Percentiles rank a stretch among this genome's conserved stretches.
Conservation (phyloP, 2,888 invertebrate species). For the Tenthredo mesomela region DNA sequence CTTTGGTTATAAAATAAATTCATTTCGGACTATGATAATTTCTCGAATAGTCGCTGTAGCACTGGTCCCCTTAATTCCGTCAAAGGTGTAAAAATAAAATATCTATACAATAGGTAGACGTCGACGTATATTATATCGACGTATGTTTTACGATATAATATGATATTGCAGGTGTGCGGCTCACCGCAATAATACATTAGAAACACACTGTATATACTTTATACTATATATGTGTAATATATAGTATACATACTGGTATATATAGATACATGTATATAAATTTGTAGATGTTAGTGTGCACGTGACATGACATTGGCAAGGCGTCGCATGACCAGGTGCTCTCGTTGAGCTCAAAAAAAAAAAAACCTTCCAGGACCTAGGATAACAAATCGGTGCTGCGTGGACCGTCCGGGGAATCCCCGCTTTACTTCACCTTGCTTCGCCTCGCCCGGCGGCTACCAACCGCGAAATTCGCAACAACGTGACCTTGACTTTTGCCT, state of each 20-base stretch:
- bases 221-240: not conserved
- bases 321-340: constrained; percentile 25
- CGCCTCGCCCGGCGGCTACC: constrained; percentile 27
- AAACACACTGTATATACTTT: not conserved
- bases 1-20: no score
- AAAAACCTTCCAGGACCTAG: constrained; percentile 46
- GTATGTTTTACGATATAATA: no score
- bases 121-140: no score
- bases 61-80: no score
- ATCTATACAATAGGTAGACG: no score
- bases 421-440: not conserved
- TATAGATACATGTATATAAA: not conserved
- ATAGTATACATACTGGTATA: not conserved
- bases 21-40: no score
- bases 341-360: constrained; percentile 12
- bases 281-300: not conserved
- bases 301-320: constrained; percentile 22
- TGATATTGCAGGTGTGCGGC: not conserved
- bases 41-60: no score
- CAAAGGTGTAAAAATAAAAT: no score
- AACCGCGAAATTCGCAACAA: constrained; percentile 50
- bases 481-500: constrained; percentile 51
- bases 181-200: not conserved
- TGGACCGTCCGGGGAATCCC: constrained; percentile 29
- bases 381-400: constrained; percentile 36